Base-by-base conservation (phyloP, 1,140 invertebrate genomes). In the Planococcus citri region DNA sequence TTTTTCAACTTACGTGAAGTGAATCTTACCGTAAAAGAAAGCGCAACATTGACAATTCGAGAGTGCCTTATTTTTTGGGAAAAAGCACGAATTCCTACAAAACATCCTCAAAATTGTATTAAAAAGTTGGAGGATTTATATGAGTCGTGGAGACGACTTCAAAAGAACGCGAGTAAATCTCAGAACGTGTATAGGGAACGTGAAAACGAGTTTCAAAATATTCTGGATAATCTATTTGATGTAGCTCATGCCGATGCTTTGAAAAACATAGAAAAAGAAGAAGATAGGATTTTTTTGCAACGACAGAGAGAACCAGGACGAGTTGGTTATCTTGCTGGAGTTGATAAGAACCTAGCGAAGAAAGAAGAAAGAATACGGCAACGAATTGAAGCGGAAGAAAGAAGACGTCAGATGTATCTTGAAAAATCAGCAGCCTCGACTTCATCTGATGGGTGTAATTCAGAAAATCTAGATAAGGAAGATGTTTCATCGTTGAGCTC, bases 211-310 rank as follows among this genome's bases (percentile, higher is more conserved):
- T 73, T 72, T 73, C 6, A 69, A 27, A 25, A 72, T 61, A 73
- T 60, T 21, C 51, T 74, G 17, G 51, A 75, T 22, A 71, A 75
- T 38, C 72, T 75, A 38, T 75, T 75, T 71, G 75, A 75, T 70
- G 73, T 75, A 61, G 70, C 73, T 29, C 73, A 75, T 69, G 69
- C 70, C 33, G 70, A 75, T 71, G 70, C 73, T 72, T 22, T 73
- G 4, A 51, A 72, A 17, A 22, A 71, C 67, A 74, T 74, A 4
- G 51, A 20, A 68, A 61, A 33, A n/a, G n/a, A 70, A 69, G 67
- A 72, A 68, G 73, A 74, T 41, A 74, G 68, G 57, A 17, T 69
- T 25, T 74, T 73, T 60, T 70, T 74, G 38, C 41, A 68, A 37
- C 22, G 33, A 60, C 73, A 74, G 68, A 37, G 73, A 27, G 27